Conservation (phyloP, 2,888 invertebrate genomes). For the Phymatocera aterrima region DNA sequence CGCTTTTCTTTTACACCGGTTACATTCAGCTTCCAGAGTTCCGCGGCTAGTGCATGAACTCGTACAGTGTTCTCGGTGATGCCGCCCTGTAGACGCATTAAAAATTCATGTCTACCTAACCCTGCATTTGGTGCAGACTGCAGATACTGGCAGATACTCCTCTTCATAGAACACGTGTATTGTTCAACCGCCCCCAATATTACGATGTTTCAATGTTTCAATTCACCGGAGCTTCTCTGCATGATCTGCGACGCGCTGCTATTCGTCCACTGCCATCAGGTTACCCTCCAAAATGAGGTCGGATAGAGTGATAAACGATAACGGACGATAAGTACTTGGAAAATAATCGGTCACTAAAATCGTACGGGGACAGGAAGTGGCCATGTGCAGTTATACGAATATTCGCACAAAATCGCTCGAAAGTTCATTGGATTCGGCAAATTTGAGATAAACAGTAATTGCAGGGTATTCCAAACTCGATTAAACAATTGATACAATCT, state of each 20-base stretch:
- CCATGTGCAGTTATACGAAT: constrained; percentile 1
- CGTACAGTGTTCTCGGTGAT: neutral
- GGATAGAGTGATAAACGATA: constrained; percentile 18
- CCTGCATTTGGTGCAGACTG: constrained; percentile 47
- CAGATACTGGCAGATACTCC: neutral
- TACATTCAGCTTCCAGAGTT: too few species aligned
- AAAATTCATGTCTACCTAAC: constrained; percentile 55
- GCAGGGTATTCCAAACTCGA: too few species aligned
- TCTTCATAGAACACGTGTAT: constrained; percentile 5
- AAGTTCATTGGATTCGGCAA: too few species aligned
- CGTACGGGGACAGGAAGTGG: constrained; percentile 21
- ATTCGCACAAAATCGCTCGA: neutral
- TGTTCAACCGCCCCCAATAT: constrained; percentile 41
- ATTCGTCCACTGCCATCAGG: neutral
- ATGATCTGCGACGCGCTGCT: neutral
- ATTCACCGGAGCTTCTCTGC: constrained; percentile 35
- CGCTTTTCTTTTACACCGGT: too few species aligned
- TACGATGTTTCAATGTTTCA: constrained; percentile 47
- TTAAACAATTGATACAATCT: too few species aligned
- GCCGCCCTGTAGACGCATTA: constrained; percentile 52
- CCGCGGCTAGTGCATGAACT: too few species aligned
- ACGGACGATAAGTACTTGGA: constrained; percentile 36
- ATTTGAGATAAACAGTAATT: too few species aligned
- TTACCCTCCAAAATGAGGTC: constrained; percentile 31
- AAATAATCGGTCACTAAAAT: constrained; percentile 13